phyloP scores from a whole-genome alignment of 2,113 vertebrate species.

The Melanocharis versteri region DNA sequence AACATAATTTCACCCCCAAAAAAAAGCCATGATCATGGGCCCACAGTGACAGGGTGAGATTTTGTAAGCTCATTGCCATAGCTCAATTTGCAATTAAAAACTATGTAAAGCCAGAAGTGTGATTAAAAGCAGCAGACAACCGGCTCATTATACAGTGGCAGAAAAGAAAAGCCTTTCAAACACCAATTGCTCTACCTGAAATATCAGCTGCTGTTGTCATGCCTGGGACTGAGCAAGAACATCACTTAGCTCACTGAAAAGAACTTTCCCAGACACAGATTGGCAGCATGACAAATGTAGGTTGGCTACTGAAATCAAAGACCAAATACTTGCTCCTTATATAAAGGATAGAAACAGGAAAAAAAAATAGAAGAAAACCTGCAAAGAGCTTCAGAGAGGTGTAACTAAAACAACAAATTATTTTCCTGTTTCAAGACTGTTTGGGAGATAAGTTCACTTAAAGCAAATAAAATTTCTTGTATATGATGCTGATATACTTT shows the following conservation, averaged over 20 bases:
- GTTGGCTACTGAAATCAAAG: conserved; percentile 14
- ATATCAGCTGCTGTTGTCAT: conserved; percentile 15
- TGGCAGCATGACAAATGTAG: conserved; percentile 35
- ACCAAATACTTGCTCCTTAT: background rate
- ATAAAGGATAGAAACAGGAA: background rate
- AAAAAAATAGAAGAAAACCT: background rate
- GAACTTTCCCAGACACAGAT: conserved; percentile 14
- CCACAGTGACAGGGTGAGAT: background rate
- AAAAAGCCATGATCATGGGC: background rate
- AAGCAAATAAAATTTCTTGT: background rate
- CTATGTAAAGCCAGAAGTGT: background rate
- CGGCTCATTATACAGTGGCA: background rate
- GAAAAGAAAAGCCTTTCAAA: conserved; percentile 40
- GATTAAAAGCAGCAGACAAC: conserved; percentile 40
- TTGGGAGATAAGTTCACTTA: background rate
- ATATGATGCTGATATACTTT: background rate
- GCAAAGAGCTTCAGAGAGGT: background rate
- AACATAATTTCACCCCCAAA: background rate
- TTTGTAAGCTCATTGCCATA: background rate
- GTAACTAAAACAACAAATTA: background rate
- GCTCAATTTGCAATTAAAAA: conserved; percentile 43
- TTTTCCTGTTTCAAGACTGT: background rate
- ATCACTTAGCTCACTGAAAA: background rate
- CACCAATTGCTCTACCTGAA: conserved; percentile 34
- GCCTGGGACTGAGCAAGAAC: conserved; percentile 15